Evolutionary conservation across 2,113 vertebrate genomes (phyloP).

Genomic region (Apteryx owenii): DNA sequence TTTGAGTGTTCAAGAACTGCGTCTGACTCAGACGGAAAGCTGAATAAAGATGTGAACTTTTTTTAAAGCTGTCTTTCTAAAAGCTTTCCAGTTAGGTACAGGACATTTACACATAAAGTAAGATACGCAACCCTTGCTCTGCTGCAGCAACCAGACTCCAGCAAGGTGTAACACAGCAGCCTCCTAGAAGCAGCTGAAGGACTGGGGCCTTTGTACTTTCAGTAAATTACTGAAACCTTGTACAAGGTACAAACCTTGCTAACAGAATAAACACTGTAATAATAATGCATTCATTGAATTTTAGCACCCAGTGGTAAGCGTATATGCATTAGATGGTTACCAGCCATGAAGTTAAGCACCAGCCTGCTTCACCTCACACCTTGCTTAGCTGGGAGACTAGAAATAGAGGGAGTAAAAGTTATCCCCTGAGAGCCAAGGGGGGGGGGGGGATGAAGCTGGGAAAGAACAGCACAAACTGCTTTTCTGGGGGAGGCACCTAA

Average conservation of each 20-base stretch:
- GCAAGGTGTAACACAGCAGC: fast-evolving
- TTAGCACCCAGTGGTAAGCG: not conserved
- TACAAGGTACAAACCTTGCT: not conserved
- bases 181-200: not conserved
- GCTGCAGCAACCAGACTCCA: not conserved
- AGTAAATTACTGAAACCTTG: no score
- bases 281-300: not conserved
- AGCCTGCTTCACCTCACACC: not conserved
- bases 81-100: not conserved
- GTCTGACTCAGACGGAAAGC: not conserved
- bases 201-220: not conserved
- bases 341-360: not conserved
- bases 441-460: not conserved
- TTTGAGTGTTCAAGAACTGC: not conserved
- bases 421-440: not conserved
- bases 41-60: not conserved
- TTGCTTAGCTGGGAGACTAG: not conserved
- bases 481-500: not conserved
- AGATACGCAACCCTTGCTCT: fast-evolving
- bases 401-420: not conserved
- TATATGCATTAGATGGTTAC: not conserved
- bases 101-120: not conserved
- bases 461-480: not conserved
- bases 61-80: not conserved
- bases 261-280: not conserved